A percentile compares a stretch with the other conserved stretches of the same genome.
These are phyloP conservation scores for Paramisgurnus dabryanus DNA, from an alignment of 2,113 vertebrate species.

Conservation along the genomic window DNA sequence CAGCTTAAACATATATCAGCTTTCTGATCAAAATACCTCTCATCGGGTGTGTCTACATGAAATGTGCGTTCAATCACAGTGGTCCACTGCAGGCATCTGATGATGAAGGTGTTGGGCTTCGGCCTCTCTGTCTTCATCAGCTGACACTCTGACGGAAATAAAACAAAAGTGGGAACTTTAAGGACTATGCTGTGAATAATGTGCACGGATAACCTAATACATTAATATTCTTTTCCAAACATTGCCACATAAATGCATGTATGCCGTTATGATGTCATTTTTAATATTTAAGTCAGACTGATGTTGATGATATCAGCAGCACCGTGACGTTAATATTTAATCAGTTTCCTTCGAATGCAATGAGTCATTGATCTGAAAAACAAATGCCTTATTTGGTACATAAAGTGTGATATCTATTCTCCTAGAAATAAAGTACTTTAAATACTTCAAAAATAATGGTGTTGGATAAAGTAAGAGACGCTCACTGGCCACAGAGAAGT, in stretches of 20 bases:
- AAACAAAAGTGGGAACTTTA: background rate
- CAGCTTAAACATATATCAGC: no score
- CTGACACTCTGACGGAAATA: conserved; percentile 75
- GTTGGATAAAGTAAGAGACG: background rate
- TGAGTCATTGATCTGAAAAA: conserved; percentile 18
- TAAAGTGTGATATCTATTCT: background rate
- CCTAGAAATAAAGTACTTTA: background rate
- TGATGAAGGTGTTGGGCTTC: conserved; percentile 97
- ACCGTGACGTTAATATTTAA: background rate
- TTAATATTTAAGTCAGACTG: background rate
- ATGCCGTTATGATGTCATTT: background rate
- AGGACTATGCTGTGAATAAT: no score
- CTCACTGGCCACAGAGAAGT: conserved; percentile 98
- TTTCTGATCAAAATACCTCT: conserved; percentile 59
- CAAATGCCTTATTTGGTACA: no score
- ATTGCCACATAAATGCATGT: background rate
- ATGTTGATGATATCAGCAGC: conserved; percentile 1
- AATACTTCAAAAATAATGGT: background rate
- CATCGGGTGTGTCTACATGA: conserved; percentile 92
- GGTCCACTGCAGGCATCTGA: conserved; percentile 97
- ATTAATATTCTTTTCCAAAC: background rate
- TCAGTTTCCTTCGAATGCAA: conserved; percentile 7
- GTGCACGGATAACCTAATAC: no score
- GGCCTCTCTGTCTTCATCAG: conserved; percentile 97
- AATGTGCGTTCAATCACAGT: conserved; percentile 97